A percentile compares a stretch with the other conserved stretches of the same genome.
Evolutionary conservation across 2,888 invertebrate genomes (phyloP).

Genomic region (Isoperla grammatica): DNA sequence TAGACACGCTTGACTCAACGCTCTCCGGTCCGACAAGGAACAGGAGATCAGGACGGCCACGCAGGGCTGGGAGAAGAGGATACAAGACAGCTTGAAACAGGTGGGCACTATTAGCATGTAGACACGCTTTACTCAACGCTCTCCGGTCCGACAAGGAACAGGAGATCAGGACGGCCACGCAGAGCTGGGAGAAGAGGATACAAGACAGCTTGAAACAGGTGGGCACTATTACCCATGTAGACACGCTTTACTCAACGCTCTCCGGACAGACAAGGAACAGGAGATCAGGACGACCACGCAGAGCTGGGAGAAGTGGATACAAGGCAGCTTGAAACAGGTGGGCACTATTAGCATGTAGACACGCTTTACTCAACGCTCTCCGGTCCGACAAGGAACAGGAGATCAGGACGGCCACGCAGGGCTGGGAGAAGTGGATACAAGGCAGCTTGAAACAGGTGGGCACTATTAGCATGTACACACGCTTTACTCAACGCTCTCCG

Average conservation of each 20-base stretch:
- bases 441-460: conserved; percentile 51
- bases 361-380: too few relatives aligned
- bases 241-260: conserved; percentile 49
- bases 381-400: conserved; percentile 57
- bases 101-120: too few relatives aligned
- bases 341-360: too few relatives aligned
- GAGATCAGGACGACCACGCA: conserved; percentile 48
- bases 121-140: too few relatives aligned
- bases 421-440: conserved; percentile 49
- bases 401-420: conserved; percentile 45
- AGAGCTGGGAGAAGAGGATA: conserved; percentile 49
- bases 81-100: conserved; percentile 49
- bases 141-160: conserved; percentile 56
- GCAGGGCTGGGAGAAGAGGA: conserved; percentile 50
- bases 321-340: conserved; percentile 52
- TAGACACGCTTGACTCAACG: too few relatives aligned
- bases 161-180: conserved; percentile 47
- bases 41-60: conserved; percentile 46
- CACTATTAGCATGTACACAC: neutral
- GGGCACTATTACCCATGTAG: too few relatives aligned
- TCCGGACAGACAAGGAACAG: conserved; percentile 52
- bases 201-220: conserved; percentile 51
- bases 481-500: too few relatives aligned
- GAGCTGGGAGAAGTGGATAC: conserved; percentile 49
- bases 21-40: too few relatives aligned